Percentiles rank a stretch among this genome's conserved stretches.
Conservation (phyloP, 2,797 vertebrate species). For the Premnoplex brunnescens region DNA sequence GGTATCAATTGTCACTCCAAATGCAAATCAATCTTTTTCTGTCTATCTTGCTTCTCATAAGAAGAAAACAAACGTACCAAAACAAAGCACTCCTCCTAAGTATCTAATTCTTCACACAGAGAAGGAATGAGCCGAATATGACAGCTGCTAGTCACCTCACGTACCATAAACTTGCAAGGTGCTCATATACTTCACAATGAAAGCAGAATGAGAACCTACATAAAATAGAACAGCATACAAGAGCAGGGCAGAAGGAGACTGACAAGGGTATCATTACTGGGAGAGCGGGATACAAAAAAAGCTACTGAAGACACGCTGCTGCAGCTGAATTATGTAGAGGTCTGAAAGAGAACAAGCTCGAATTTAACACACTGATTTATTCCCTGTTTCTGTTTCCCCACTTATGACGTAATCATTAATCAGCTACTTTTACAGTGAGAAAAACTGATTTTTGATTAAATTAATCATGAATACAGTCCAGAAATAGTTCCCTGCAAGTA, state of each 20-base stretch:
- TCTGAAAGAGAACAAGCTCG: background rate
- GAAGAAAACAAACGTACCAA: background rate
- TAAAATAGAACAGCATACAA: background rate
- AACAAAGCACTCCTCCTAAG: background rate
- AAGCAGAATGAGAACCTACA: background rate
- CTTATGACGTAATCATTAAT: slow-evolving; percentile 45
- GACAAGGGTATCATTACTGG: slow-evolving; percentile 4
- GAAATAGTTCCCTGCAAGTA: slow-evolving; percentile 44
- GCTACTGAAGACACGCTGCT: background rate
- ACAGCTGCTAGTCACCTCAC: background rate
- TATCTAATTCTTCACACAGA: background rate
- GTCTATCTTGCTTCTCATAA: background rate
- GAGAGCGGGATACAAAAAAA: slow-evolving; percentile 20
- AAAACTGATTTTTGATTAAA: slow-evolving; percentile 41
- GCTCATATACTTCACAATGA: background rate
- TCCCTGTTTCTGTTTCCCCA: slow-evolving; percentile 30
- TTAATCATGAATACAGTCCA: slow-evolving; percentile 46
- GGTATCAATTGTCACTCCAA: background rate
- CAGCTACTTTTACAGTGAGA: slow-evolving; percentile 30
- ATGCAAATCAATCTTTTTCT: background rate
- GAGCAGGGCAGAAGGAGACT: background rate
- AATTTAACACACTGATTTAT: slow-evolving; percentile 30
- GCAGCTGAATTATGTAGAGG: slow-evolving; percentile 29
- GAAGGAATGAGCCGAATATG: background rate
- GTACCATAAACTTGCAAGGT: background rate